Conservation (phyloP, 2,797 vertebrate species). For the Echeneis naucrates region DNA sequence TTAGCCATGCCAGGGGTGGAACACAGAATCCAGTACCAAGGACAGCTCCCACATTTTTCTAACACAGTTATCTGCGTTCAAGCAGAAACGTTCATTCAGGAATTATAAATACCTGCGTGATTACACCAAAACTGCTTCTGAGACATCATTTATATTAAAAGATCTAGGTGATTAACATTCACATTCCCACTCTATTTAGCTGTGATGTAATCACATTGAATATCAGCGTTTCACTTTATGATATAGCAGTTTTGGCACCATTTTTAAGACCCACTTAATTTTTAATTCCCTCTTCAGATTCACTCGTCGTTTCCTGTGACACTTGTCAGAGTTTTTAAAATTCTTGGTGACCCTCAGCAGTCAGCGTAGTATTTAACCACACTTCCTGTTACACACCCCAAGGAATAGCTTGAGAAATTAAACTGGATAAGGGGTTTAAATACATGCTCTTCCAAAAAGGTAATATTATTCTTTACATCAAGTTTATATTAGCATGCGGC, state of each 20-base stretch:
- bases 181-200: slow-evolving; percentile 38
- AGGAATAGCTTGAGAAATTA: background rate
- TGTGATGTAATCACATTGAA: slow-evolving; percentile 54
- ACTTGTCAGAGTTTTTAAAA: slow-evolving; percentile 57
- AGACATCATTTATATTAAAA: slow-evolving; percentile 28
- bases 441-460: background rate
- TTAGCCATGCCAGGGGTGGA: background rate
- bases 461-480: background rate
- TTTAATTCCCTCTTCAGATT: slow-evolving; percentile 70
- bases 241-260: slow-evolving; percentile 36
- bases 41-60: slow-evolving; percentile 55
- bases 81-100: background rate
- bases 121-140: background rate
- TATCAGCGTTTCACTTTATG: slow-evolving; percentile 34
- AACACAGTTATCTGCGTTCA: slow-evolving; percentile 4
- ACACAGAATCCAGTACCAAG: slow-evolving; percentile 67
- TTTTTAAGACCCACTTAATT: slow-evolving; percentile 53
- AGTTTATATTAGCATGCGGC: too few species aligned
- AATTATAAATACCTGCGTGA: slow-evolving; percentile 12
- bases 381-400: background rate
- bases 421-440: background rate
- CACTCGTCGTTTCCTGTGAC: slow-evolving; percentile 44
- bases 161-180: slow-evolving; percentile 43
- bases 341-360: slow-evolving; percentile 60
- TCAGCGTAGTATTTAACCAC: slow-evolving; percentile 33